Percentiles rank a stretch among this genome's conserved stretches.
These are phyloP conservation scores for Petaurus breviceps DNA, from an alignment of 2,113 vertebrate species.

Conservation along the genomic window DNA sequence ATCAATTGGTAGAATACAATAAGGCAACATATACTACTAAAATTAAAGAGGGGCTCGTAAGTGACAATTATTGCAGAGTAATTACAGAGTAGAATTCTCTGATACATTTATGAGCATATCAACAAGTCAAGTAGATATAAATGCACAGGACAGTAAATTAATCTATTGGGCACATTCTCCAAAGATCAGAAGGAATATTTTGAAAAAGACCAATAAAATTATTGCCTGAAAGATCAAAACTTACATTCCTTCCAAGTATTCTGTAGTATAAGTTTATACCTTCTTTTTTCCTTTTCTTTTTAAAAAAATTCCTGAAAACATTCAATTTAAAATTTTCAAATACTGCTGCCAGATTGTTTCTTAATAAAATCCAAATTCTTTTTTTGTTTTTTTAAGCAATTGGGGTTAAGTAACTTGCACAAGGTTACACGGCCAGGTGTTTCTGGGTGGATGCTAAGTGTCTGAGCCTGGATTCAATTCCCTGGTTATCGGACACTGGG, in stretches of 20 bases:
- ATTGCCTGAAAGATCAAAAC: conserved; percentile 31
- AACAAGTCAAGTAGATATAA: conserved; percentile 7
- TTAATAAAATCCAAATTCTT: conserved; percentile 60
- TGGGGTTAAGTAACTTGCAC: no score
- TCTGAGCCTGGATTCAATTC: no score
- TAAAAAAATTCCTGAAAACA: conserved; percentile 42
- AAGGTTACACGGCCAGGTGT: no score
- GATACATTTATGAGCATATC: neutral
- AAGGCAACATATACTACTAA: neutral
- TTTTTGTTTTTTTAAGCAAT: no score
- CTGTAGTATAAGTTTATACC: conserved; percentile 47
- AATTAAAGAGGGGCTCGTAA: neutral
- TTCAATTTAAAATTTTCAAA: conserved; percentile 48
- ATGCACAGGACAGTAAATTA: neutral
- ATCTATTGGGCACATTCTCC: conserved; percentile 38
- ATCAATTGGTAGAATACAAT: neutral
- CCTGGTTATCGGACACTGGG: no score
- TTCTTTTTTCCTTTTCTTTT: conserved; percentile 13
- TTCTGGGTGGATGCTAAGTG: no score
- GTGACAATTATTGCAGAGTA: neutral
- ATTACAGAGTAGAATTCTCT: neutral
- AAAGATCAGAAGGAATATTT: neutral
- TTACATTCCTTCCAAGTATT: conserved; percentile 4
- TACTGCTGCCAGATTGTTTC: conserved; percentile 31
- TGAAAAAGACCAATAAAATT: conserved; percentile 33